Evolutionary conservation across 2,888 invertebrate genomes (phyloP).

Genomic region (Tuberolachnus salignus): DNA sequence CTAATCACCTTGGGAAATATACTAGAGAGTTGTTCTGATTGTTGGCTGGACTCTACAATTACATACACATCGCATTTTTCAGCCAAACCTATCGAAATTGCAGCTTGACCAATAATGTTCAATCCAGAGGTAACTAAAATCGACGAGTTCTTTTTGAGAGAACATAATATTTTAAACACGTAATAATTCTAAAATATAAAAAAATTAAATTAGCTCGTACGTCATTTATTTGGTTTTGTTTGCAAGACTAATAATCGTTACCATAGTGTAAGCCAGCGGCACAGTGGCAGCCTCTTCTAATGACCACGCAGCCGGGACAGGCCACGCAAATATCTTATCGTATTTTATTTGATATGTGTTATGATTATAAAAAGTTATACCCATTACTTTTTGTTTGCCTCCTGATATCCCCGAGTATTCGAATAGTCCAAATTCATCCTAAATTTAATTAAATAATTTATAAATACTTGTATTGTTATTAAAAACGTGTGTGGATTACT

Average conservation of each 20-base stretch:
- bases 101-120: slow-evolving; percentile 26
- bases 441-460: no score
- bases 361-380: slow-evolving; percentile 63
- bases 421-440: slow-evolving; percentile 65
- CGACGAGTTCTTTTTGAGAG: not conserved
- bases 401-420: slow-evolving; percentile 66
- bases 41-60: not conserved
- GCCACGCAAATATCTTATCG: slow-evolving; percentile 65
- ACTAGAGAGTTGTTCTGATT: not conserved
- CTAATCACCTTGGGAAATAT: slow-evolving; percentile 16
- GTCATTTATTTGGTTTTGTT: not conserved
- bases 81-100: slow-evolving; percentile 11
- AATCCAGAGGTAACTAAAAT: slow-evolving; percentile 25
- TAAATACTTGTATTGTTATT: not conserved
- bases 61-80: not conserved
- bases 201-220: not conserved
- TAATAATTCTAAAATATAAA: slow-evolving; percentile 18
- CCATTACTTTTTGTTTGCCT: slow-evolving; percentile 64
- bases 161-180: slow-evolving; percentile 5
- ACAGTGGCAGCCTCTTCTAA: slow-evolving; percentile 72
- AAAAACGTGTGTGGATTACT: not conserved
- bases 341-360: slow-evolving; percentile 66
- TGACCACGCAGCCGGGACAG: slow-evolving; percentile 68
- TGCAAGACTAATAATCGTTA: not conserved
- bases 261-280: slow-evolving; percentile 63